phyloP scores from a whole-genome alignment of 30 jellyfish, hydroid and myxozoan species.

The Pseudorhiza aurosa region DNA sequence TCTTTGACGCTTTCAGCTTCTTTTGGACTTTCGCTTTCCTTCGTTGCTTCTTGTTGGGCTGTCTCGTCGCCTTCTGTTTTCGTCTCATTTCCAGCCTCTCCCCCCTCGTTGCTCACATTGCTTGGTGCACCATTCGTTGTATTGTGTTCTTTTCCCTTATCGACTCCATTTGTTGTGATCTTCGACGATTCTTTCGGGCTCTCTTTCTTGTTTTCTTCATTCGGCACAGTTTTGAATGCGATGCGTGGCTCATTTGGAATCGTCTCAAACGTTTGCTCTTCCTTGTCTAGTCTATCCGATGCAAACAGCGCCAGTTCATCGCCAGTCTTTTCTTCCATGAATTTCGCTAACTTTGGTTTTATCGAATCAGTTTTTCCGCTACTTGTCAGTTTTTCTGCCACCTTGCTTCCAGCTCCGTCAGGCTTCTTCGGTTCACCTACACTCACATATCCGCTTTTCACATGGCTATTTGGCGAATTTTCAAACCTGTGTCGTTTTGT shows the following conservation, averaged over 20 bases:
- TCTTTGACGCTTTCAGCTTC: background rate
- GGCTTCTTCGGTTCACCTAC: constrained; percentile 46
- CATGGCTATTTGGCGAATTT: background rate
- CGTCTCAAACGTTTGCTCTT: constrained; percentile 23
- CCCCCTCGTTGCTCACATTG: constrained; percentile 3
- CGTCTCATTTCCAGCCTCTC: background rate
- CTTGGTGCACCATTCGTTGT: constrained; percentile 43
- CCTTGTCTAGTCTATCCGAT: constrained; percentile 1
- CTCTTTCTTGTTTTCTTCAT: constrained; percentile 13
- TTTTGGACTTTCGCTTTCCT: background rate
- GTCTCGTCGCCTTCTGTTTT: constrained; percentile 1
- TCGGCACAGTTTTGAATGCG: constrained; percentile 4
- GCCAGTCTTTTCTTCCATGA: constrained; percentile 13
- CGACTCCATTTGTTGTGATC: constrained; percentile 17
- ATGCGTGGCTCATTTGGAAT: constrained; percentile 54
- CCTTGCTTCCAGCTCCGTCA: background rate
- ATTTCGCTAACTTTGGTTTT: constrained; percentile 37
- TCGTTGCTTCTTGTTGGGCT: background rate
- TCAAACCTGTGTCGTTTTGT: constrained; percentile 25
- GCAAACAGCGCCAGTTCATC: constrained; percentile 14
- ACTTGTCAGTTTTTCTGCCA: background rate
- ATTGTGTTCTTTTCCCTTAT: constrained; percentile 29
- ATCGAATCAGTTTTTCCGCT: background rate
- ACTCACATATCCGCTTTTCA: constrained; percentile 6
- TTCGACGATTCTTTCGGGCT: background rate